Evolutionary conservation across 2,888 invertebrate genomes (phyloP), one percentile per base, ranked within the genome.

Genomic region (Drosophila fungiperda): DNA sequence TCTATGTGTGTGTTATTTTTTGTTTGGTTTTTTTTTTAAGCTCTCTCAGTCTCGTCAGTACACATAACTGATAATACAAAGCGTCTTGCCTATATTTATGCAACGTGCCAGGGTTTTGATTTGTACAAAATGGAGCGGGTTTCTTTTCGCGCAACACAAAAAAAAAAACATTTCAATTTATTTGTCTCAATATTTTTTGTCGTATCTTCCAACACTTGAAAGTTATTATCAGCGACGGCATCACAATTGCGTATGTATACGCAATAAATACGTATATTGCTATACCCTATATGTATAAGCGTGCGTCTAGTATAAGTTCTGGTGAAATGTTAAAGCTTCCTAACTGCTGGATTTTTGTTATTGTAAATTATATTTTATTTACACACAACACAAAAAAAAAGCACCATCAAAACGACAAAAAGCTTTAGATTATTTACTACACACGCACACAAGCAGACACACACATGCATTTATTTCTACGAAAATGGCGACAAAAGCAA

Each of bases 271-370:
- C 9, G 20, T 15, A 66, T 54, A 60, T 48, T 42, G 9, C 9
- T 1, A 8, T 33, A n/a, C 6, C 36, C 6, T 32, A 17, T 45
- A 29, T 20, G 11, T 38, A 12, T 38, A 42, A 23, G 26, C 33
- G 60, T 55, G 29, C 33, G 45, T 78, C 68, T 82, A 80, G 80
- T 84, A 89, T 85, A 75, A 66, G 66, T 89, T 85, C 80, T 85
- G 80, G 86, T 72, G 88, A 89, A 85, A 85, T 85, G 88, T 76
- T 87, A 85, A 87, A 85, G 85, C 85, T 85, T 86, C 58, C 69
- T 58, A 66, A 69, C 58, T 40, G 49, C 68, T 67, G 68, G 61
- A 67, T 40, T 50, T 68, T 72, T 80, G 80, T 86, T 81, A 55
- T 80, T 89, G 85, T 89, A 84, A 74, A 71, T 65, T 75, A 72